Conservation (phyloP, 2,113 vertebrate genomes). For the Epinephelus moara region DNA sequence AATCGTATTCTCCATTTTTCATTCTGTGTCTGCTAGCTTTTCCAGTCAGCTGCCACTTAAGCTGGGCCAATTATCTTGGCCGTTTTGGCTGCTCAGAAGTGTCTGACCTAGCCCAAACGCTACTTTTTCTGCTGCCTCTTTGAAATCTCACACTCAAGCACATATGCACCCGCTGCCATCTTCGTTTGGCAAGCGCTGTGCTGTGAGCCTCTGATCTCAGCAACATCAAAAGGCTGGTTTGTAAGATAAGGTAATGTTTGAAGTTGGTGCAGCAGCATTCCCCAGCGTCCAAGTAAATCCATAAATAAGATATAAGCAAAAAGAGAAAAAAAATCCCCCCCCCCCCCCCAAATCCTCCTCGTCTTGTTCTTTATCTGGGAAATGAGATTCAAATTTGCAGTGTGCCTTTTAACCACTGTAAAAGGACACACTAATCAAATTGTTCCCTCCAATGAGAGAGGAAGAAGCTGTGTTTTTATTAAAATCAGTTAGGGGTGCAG, state of each 20-base stretch:
- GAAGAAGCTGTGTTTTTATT: slow-evolving; percentile 38
- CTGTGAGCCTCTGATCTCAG: slow-evolving; percentile 92
- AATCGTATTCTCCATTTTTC: slow-evolving; percentile 67
- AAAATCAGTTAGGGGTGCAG: slow-evolving; percentile 37
- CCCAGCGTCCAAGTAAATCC: slow-evolving; percentile 92
- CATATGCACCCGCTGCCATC: slow-evolving; percentile 88
- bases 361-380: slow-evolving; percentile 81
- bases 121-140: slow-evolving; percentile 90
- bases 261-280: slow-evolving; percentile 91
- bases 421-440: slow-evolving; percentile 68
- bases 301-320: slow-evolving; percentile 94
- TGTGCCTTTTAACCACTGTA: slow-evolving; percentile 72
- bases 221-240: slow-evolving; percentile 95
- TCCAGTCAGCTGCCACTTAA: slow-evolving; percentile 91
- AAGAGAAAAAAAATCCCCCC: slow-evolving; percentile 84
- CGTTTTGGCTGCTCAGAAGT: slow-evolving; percentile 89
- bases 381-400: slow-evolving; percentile 83
- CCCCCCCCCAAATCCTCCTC: slow-evolving; percentile 65
- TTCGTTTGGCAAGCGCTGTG: slow-evolving; percentile 91
- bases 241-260: slow-evolving; percentile 96
- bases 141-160: slow-evolving; percentile 91
- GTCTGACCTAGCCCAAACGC: slow-evolving; percentile 92
- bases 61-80: slow-evolving; percentile 91
- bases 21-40: slow-evolving; percentile 76
- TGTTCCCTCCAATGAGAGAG: slow-evolving; percentile 61